These are phyloP conservation scores for Forficula auricularia DNA, from an alignment of 1,140 invertebrate species.

Conservation along the genomic window DNA sequence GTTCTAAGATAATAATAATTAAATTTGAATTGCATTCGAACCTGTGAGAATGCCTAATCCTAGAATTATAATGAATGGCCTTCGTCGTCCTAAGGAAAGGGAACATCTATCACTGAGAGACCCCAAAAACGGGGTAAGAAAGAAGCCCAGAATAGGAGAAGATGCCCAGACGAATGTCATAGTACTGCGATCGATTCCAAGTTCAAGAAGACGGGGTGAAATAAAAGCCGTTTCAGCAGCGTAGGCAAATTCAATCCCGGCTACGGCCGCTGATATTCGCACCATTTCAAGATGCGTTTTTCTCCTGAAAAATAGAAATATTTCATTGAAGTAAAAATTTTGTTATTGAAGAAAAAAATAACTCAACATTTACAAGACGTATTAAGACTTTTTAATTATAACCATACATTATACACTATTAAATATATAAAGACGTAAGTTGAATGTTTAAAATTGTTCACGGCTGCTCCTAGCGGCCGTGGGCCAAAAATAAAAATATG, in stretches of 20 bases:
- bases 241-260: conserved; percentile 95
- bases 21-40: conserved; percentile 29
- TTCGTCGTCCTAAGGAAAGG: conserved; percentile 56
- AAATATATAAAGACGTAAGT: too few relatives aligned
- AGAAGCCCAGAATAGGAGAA: conserved; percentile 80
- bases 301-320: conserved; percentile 30
- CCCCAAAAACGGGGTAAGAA: conserved; percentile 79
- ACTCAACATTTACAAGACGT: too few relatives aligned
- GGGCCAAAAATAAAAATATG: too few relatives aligned
- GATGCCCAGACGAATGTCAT: conserved; percentile 94
- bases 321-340: background rate
- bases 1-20: background rate
- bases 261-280: conserved; percentile 78
- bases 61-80: conserved; percentile 80
- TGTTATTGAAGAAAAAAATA: background rate
- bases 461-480: too few relatives aligned
- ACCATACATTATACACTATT: too few relatives aligned
- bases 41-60: conserved; percentile 77
- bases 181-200: conserved; percentile 73
- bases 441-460: too few relatives aligned
- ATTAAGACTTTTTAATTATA: too few relatives aligned
- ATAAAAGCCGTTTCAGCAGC: conserved; percentile 94
- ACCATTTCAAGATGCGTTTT: conserved; percentile 72
- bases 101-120: conserved; percentile 80
- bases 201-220: conserved; percentile 81